phyloP scores from a whole-genome alignment of 2,113 vertebrate species.

The Apodemus sylvaticus region DNA sequence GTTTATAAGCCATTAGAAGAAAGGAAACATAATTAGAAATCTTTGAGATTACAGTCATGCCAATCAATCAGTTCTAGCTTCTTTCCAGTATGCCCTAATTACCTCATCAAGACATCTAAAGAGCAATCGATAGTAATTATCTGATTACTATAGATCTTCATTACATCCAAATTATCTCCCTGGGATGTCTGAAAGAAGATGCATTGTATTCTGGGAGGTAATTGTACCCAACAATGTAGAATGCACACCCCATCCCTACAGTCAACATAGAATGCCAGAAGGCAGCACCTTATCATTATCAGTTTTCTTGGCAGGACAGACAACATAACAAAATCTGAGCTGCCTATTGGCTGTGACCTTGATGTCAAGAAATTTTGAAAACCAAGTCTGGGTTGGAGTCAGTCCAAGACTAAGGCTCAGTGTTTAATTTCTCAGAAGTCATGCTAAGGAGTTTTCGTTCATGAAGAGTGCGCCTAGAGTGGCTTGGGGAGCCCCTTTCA shows the following conservation, averaged over 20 bases:
- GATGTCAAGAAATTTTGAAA: conserved; percentile 54
- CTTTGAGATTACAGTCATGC: conserved; percentile 80
- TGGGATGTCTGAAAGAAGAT: conserved; percentile 81
- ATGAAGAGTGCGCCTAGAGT: not conserved
- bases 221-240: conserved; percentile 70
- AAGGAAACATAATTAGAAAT: conserved; percentile 85
- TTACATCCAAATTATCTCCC: conserved; percentile 84
- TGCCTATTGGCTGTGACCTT: conserved; percentile 46
- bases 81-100: conserved; percentile 85
- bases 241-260: conserved; percentile 53
- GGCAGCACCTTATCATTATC: not conserved
- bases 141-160: conserved; percentile 88
- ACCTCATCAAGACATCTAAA: conserved; percentile 85
- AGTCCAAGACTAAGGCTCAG: not conserved
- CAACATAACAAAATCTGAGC: not conserved
- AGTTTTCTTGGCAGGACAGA: conserved; percentile 41
- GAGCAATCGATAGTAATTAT: conserved; percentile 88
- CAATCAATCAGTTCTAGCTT: conserved; percentile 85
- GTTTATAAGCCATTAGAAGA: conserved; percentile 83
- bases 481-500: not conserved
- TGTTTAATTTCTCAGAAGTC: not conserved
- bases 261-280: conserved; percentile 46
- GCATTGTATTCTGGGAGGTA: conserved; percentile 64
- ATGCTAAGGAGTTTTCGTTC: not conserved
- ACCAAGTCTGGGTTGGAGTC: not conserved